Conservation (phyloP, 2,113 vertebrate species). For the Gymnorhina tibicen region DNA sequence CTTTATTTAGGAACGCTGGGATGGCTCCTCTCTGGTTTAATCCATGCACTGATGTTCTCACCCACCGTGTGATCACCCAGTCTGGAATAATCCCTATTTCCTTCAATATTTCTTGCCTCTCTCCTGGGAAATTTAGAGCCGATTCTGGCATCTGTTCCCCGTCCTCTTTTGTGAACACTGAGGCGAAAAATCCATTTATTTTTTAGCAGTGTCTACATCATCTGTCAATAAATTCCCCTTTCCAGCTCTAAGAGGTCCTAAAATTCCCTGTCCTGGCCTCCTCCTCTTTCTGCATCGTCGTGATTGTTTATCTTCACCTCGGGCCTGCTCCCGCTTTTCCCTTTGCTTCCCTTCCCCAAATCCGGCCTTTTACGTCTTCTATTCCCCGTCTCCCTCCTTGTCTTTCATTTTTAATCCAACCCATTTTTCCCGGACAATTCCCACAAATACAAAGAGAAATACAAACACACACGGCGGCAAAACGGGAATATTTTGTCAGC, state of each 20-base stretch:
- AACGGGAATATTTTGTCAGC: not conserved
- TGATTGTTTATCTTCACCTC: constrained; percentile 6
- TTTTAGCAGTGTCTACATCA: constrained; percentile 60
- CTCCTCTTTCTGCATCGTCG: not conserved
- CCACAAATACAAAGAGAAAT: not conserved
- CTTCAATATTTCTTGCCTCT: constrained; percentile 49
- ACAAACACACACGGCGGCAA: accelerated
- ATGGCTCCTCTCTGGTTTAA: not conserved
- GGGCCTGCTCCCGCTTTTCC: not conserved
- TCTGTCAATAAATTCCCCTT: constrained; percentile 60
- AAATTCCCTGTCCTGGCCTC: constrained; percentile 25
- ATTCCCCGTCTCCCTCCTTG: not conserved
- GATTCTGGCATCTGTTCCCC: constrained; percentile 62
- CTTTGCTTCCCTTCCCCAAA: not conserved
- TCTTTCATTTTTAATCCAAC: not conserved
- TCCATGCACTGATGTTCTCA: not conserved
- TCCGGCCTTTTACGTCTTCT: not conserved
- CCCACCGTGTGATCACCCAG: constrained; percentile 6
- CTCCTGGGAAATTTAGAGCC: constrained; percentile 64
- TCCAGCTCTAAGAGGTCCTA: not conserved
- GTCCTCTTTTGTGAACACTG: constrained; percentile 62
- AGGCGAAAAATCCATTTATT: constrained; percentile 68
- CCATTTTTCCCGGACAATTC: not conserved
- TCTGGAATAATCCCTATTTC: constrained; percentile 37
- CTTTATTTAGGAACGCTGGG: not conserved